Conservation (phyloP, 2,888 invertebrate species). For the Microctonus hyperodae region DNA sequence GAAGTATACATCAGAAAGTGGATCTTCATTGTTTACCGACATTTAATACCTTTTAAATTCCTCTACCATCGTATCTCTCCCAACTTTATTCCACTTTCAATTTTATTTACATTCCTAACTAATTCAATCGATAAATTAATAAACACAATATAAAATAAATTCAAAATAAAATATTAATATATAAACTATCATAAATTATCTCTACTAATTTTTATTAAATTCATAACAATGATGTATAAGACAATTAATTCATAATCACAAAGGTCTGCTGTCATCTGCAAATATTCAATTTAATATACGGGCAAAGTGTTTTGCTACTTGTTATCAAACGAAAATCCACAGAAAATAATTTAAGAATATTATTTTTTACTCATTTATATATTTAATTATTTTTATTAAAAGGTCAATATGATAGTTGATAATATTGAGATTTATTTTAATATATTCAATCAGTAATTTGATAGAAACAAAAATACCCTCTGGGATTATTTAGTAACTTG, state of each 20-base stretch:
- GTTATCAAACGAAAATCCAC: too few relatives aligned
- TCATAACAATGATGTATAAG: background rate
- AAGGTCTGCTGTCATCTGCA: background rate
- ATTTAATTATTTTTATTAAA: too few relatives aligned
- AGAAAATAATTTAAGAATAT: too few relatives aligned
- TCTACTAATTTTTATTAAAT: too few relatives aligned
- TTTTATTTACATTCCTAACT: background rate
- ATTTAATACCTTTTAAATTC: constrained; percentile 45
- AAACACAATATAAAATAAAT: too few relatives aligned
- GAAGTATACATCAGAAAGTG: constrained; percentile 44
- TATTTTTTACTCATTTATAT: too few relatives aligned
- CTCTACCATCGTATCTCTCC: constrained; percentile 14
- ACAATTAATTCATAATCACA: background rate
- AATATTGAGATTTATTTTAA: background rate
- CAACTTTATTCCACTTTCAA: constrained; percentile 1
- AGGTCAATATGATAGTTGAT: too few relatives aligned
- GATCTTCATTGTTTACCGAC: constrained; percentile 49
- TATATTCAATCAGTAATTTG: background rate
- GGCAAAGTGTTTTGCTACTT: too few relatives aligned
- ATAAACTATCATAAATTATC: too few relatives aligned
- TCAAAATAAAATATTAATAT: too few relatives aligned
- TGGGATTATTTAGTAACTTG: constrained; percentile 36
- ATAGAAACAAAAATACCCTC: background rate
- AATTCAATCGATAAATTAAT: too few relatives aligned
- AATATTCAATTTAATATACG: background rate